Conservation (phyloP, 2,888 invertebrate species). For the Helicoverpa assulta region DNA sequence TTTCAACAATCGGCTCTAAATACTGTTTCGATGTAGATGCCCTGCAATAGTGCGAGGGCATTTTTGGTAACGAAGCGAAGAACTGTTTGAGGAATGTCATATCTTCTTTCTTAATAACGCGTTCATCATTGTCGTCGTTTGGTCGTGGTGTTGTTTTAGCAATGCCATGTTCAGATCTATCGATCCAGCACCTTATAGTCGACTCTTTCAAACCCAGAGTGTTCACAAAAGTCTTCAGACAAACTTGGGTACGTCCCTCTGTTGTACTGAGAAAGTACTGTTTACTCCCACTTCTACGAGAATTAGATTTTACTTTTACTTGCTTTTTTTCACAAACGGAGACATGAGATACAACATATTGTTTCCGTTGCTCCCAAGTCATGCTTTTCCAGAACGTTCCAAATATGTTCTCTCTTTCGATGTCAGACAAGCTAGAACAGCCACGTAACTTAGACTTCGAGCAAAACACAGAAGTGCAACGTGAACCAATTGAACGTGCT, state of each 20-base stretch:
- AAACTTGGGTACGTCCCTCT: conserved; percentile 39
- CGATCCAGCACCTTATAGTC: too few relatives aligned
- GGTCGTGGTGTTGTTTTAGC: too few relatives aligned
- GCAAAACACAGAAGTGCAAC: conserved; percentile 27
- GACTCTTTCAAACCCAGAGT: too few relatives aligned
- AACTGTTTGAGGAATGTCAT: too few relatives aligned
- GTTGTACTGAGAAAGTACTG: conserved; percentile 40
- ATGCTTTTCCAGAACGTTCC: conserved; percentile 32
- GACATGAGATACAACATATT: conserved; percentile 35
- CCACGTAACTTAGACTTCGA: conserved; percentile 34
- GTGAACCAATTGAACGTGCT: conserved; percentile 41
- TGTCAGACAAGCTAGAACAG: conserved; percentile 28
- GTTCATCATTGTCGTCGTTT: too few relatives aligned
- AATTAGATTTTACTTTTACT: conserved; percentile 25
- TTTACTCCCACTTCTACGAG: conserved; percentile 29
- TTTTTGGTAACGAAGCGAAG: too few relatives aligned
- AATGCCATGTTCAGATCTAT: too few relatives aligned
- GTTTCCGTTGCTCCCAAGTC: conserved; percentile 36
- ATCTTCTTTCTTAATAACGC: too few relatives aligned
- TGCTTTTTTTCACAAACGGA: conserved; percentile 33
- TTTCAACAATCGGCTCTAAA: too few relatives aligned
- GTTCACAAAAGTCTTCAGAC: too few relatives aligned
- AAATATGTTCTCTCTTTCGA: conserved; percentile 26
- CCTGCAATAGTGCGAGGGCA: too few relatives aligned
- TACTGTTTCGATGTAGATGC: too few relatives aligned